Conservation (phyloP, 2,797 vertebrate genomes). For the Sebastes hubbsi region DNA sequence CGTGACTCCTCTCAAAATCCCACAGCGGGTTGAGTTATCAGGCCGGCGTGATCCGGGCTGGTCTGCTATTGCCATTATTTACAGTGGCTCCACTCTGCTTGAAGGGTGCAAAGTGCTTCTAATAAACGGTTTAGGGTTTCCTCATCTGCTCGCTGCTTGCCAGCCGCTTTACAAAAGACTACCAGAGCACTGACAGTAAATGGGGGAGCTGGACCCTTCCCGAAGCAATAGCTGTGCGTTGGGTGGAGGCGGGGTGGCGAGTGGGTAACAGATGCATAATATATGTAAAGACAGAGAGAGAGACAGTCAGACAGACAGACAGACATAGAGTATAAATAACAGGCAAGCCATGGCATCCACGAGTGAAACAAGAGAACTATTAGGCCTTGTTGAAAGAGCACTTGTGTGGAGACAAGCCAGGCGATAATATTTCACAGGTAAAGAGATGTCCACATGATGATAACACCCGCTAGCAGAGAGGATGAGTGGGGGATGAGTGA, state of each 20-base stretch:
- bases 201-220: conserved; percentile 24
- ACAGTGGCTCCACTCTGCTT: conserved; percentile 81
- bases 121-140: conserved; percentile 83
- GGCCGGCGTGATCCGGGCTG: conserved; percentile 32
- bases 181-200: conserved; percentile 87
- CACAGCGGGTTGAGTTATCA: conserved; percentile 54
- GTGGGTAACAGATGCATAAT: conserved; percentile 22
- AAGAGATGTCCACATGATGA: conserved; percentile 57
- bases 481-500: conserved; percentile 78
- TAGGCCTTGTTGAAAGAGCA: conserved; percentile 61
- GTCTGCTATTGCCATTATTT: conserved; percentile 80
- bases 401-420: conserved; percentile 54
- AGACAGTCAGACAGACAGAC: conserved; percentile 29
- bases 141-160: conserved; percentile 82
- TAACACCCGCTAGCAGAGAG: conserved; percentile 46
- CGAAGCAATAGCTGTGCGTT: conserved; percentile 17
- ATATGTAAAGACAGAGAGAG: conserved; percentile 9
- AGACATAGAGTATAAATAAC: conserved; percentile 69
- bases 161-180: conserved; percentile 83
- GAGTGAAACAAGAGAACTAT: conserved; percentile 66
- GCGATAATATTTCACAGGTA: conserved; percentile 80
- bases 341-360: conserved; percentile 47
- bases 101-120: conserved; percentile 85
- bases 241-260: neutral
- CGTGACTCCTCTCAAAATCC: conserved; percentile 42